Evolutionary conservation across 1,140 invertebrate species (phyloP).

Genomic region (Penaeus japonicus): DNA sequence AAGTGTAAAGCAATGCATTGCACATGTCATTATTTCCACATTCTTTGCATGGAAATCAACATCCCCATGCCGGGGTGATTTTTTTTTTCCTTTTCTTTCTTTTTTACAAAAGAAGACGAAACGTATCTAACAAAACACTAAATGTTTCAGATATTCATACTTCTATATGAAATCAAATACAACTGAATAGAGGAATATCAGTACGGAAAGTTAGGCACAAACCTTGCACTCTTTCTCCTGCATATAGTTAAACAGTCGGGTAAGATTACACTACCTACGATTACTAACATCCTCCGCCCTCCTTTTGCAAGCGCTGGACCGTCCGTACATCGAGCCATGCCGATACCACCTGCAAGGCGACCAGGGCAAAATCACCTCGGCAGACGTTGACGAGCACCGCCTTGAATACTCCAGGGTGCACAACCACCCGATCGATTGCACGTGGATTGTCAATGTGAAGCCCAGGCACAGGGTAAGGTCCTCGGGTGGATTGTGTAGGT

Average conservation of each 20-base stretch:
- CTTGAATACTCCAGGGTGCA: slow-evolving; percentile 67
- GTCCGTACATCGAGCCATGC: slow-evolving; percentile 35
- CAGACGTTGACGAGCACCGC: slow-evolving; percentile 68
- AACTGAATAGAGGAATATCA: no score
- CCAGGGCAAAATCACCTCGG: slow-evolving; percentile 43
- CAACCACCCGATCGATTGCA: slow-evolving; percentile 76
- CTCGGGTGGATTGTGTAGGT: background rate
- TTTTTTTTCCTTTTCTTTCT: no score
- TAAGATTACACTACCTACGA: background rate
- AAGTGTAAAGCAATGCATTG: no score
- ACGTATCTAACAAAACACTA: no score
- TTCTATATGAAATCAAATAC: no score
- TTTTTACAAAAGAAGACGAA: no score
- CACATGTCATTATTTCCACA: background rate
- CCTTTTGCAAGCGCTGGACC: slow-evolving; percentile 23
- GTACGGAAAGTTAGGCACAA: no score
- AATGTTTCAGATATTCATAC: no score
- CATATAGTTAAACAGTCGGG: background rate
- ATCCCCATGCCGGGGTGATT: no score
- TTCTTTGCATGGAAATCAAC: no score
- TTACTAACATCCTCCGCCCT: background rate
- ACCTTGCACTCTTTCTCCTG: background rate
- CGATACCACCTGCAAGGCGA: slow-evolving; percentile 39
- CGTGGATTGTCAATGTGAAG: slow-evolving; percentile 79
- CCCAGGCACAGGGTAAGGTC: slow-evolving; percentile 73